phyloP scores from a whole-genome alignment of 2,797 vertebrate genomes.

The Pangasius larnaudii region DNA sequence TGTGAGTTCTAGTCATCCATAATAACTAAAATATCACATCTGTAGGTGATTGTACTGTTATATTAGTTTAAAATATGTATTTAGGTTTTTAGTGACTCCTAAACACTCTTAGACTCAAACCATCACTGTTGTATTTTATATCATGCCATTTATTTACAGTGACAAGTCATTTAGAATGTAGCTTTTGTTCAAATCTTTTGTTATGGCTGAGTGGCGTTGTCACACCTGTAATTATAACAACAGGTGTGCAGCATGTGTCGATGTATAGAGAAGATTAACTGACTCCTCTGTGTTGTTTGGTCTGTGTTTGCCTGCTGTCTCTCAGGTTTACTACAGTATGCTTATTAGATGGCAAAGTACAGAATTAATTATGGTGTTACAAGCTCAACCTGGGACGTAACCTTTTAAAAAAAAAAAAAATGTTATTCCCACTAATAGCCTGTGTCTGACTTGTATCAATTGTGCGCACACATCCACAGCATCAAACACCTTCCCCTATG shows the following conservation, averaged over 20 bases:
- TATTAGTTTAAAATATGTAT: neutral
- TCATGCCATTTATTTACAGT: neutral
- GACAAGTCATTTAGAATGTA: neutral
- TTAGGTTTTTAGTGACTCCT: neutral
- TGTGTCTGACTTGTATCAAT: constrained; percentile 1
- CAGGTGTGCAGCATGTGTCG: constrained; percentile 36
- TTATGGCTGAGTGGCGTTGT: neutral
- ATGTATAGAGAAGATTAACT: neutral
- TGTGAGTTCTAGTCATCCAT: neutral
- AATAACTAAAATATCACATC: neutral
- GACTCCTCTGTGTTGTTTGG: constrained; percentile 19
- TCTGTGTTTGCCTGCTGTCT: constrained; percentile 35
- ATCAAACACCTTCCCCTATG: constrained; percentile 88
- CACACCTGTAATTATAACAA: neutral
- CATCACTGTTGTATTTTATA: neutral
- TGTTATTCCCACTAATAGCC: neutral
- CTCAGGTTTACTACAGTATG: neutral
- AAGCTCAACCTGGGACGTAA: neutral
- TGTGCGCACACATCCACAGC: constrained; percentile 69
- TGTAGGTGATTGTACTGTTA: neutral
- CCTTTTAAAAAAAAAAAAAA: neutral
- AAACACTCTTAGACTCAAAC: neutral
- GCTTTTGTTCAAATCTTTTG: neutral
- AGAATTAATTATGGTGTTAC: neutral
- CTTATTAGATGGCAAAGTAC: neutral